Base-by-base conservation (phyloP, 2,888 invertebrate species). In the Pycnomerus fuliginosus region DNA sequence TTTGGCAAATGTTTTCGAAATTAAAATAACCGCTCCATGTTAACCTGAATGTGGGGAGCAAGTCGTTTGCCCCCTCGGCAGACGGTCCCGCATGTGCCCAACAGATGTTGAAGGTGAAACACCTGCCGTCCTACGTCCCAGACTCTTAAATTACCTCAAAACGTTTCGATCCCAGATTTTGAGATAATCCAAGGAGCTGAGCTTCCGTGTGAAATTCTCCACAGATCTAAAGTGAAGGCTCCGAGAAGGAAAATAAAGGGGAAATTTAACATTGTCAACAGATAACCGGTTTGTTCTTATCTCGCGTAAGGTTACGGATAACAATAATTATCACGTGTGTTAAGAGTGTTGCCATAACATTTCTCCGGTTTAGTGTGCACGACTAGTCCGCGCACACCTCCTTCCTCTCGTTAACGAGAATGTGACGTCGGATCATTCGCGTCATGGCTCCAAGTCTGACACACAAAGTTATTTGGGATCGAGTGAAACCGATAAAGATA, bases 391-490 rank as follows among this genome's bases (percentile, higher is more conserved):
- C 28, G 20, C 37, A 17, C 37, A 32, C 38, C 44, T 44, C 37
- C 41, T 44, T 38, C 28, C 38, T 27, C 38, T 32, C 37, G 37
- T 33, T 38, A 37, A 28, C 27, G 50, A 53, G 52, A 54, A 45
- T 53, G 50, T 55, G 56, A 54, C 56, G 54, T 56, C 47, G 56
- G 27, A 16, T 16, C 11, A 29, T 36, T 38, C 46, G 52, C 56
- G 54, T 54, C 56, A 54, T 50, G 50, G 27, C 37, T 37, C 42
- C 46, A 24, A 47, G 43, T 53, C 52, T 52, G 53, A 53, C 54
- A 53, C 52, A 49, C 47, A 45, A 36, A 43, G 43, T 36, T 43
- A 42, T 45, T 45, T 45, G 36, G 45, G 40, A 40, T 22, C 33
- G 38, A 40, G 40, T 12, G 33, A 40, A 40, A 40, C 25, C 16